Base-by-base conservation (phyloP, 1,140 invertebrate genomes). In the Popillia japonica region DNA sequence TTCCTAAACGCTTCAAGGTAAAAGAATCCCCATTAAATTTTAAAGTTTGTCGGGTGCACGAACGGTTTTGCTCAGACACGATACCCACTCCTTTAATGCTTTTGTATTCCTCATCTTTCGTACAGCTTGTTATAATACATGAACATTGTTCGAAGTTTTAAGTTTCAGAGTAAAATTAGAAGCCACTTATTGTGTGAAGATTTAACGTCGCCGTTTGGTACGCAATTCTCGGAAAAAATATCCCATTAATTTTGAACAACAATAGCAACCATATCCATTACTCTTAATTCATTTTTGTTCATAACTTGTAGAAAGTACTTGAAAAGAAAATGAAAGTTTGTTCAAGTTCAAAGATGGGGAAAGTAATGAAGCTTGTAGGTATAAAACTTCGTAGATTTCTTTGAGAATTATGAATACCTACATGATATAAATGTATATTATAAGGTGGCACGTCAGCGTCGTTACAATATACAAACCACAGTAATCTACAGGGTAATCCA, bases 1-100 rank as follows among this genome's bases (percentile, higher is more conserved):
- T 68, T 68, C 61, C 61, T 68, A 68, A 68, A 68, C 61, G 61
- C 61, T 20, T 27, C 27, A 27, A 68, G 61, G 22, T 27, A 68
- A 68, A 68, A 68, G 61, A 22, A 68, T 68, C 20, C 61, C 61
- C 61, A 68, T 68, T 68, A 68, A 68, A 27, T 68, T 68, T 68
- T 68, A 68, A 68, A 68, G 27, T 23, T 68, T 27, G 11, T 22
- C 61, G 61, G 22, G 61, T 68, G 20, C 27, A 22, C 61, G 22
- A 68, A 34, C 61, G 61, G 6, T 27, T 10, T 68, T 68, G 61
- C 22, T 68, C 22, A 34, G 61, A 68, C 20, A 22, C 22, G 61
- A 68, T 22, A 68, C 61, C 61, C 22, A 68, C 27, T 68, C 61
- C 61, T 68, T 68, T 68, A 34, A 34, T 11, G 61, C 27, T 23